Percentiles rank a stretch among this genome's conserved stretches.
Conservation (phyloP, 2,888 invertebrate species). For the Flexamia atlantica region DNA sequence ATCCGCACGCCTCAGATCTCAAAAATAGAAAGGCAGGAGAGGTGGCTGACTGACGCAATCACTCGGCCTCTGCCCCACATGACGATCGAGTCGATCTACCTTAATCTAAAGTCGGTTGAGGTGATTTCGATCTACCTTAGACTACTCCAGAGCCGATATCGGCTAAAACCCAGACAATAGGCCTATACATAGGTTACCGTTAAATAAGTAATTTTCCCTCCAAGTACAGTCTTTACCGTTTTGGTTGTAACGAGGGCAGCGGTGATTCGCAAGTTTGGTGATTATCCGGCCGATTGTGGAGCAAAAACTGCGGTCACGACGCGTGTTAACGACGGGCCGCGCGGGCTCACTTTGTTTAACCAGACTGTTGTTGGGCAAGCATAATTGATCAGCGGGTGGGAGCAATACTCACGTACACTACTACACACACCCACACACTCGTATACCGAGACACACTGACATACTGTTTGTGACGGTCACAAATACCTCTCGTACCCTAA, state of each 20-base stretch:
- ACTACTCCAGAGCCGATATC: too few relatives aligned
- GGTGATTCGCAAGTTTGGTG: background rate
- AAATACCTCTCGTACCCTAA: too few relatives aligned
- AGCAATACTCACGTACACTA: background rate
- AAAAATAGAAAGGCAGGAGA: background rate
- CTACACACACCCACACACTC: background rate
- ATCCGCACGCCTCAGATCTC: background rate
- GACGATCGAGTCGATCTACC: background rate
- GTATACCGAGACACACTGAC: too few relatives aligned
- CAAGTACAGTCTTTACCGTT: background rate
- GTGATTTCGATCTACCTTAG: too few relatives aligned
- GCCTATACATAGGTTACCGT: background rate
- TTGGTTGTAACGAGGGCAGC: background rate
- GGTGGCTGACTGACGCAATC: background rate
- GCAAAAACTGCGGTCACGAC: slow-evolving; percentile 3
- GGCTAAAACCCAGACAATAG: too few relatives aligned
- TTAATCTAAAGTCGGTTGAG: too few relatives aligned
- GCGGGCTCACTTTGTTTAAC: background rate
- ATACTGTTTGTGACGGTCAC: too few relatives aligned
- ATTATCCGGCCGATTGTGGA: background rate
- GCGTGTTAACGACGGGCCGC: background rate
- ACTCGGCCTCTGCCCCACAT: background rate
- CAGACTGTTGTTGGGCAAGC: background rate
- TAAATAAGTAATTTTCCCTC: background rate
- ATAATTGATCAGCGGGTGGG: background rate